These are phyloP conservation scores for Cydia pomonella DNA, from an alignment of 1,140 invertebrate genomes.

Conservation along the genomic window DNA sequence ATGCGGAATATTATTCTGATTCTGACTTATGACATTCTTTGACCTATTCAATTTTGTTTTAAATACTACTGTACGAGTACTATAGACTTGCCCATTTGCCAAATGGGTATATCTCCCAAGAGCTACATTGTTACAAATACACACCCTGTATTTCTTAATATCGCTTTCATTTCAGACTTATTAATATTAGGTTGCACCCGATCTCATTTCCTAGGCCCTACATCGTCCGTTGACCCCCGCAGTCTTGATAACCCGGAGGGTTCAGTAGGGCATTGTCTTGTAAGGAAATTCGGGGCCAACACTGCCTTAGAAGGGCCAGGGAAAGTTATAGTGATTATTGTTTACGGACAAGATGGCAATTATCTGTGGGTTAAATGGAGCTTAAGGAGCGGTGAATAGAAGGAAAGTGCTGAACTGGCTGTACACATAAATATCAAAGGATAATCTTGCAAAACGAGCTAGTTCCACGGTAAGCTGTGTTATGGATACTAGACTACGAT, in stretches of 20 bases:
- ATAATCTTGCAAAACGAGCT: constrained; percentile 1
- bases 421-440: background rate
- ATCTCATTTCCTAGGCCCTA: constrained; percentile 16
- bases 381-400: background rate
- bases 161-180: constrained; percentile 8
- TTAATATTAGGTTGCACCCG: constrained; percentile 19
- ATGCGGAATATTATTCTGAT: too few species aligned
- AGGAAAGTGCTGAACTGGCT: constrained; percentile 15
- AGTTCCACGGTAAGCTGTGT: background rate
- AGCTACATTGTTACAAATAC: background rate
- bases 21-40: too few species aligned
- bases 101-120: background rate
- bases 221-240: constrained; percentile 50
- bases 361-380: constrained; percentile 10
- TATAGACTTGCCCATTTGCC: too few species aligned
- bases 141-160: background rate
- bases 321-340: constrained; percentile 49
- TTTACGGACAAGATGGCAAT: constrained; percentile 18
- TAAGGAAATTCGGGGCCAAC: constrained; percentile 50
- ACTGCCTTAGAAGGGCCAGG: constrained; percentile 54
- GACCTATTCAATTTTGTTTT: too few species aligned
- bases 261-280: constrained; percentile 56
- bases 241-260: constrained; percentile 53
- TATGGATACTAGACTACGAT: background rate
- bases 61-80: too few species aligned